A percentile compares a stretch with the other conserved stretches of the same genome.
Conservation (phyloP, 2,888 invertebrate species). For the Parelbella ahira region DNA sequence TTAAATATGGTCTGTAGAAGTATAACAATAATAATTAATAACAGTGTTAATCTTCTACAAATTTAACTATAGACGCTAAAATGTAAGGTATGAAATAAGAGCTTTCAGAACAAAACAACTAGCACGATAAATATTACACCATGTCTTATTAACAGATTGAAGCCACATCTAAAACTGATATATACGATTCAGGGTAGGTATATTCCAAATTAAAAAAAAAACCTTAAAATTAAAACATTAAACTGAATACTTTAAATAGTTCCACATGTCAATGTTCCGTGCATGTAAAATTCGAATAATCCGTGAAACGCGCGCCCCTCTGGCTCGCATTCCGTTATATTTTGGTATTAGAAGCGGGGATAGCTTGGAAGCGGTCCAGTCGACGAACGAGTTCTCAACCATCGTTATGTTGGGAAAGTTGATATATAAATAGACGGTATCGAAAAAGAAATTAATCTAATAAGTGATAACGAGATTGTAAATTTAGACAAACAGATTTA, state of each 20-base stretch:
- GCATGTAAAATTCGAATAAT: slow-evolving; percentile 28
- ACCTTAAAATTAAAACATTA: slow-evolving; percentile 3
- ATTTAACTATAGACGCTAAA: no score
- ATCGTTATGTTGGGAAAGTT: slow-evolving; percentile 22
- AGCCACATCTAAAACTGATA: no score
- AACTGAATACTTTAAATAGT: slow-evolving; percentile 5
- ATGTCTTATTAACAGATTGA: no score
- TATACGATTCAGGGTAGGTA: no score
- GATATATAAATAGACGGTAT: slow-evolving; percentile 18
- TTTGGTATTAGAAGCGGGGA: slow-evolving; percentile 73
- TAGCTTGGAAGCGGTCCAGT: slow-evolving; percentile 76
- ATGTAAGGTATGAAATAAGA: no score
- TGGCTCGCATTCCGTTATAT: slow-evolving; percentile 64
- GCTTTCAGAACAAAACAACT: no score
- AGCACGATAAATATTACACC: no score
- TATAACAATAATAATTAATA: no score
- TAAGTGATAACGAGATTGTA: slow-evolving; percentile 2
- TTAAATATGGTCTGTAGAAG: no score
- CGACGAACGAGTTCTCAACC: slow-evolving; percentile 28
- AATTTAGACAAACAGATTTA: no score
- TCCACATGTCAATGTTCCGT: slow-evolving; percentile 18
- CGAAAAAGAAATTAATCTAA: slow-evolving; percentile 8
- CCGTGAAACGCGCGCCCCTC: slow-evolving; percentile 57
- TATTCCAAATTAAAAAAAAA: no score
- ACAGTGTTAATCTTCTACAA: no score